Percentiles rank a stretch among this genome's conserved stretches.
Evolutionary conservation across 1,140 invertebrate species (phyloP).

Genomic region (Globodera rostochiensis): DNA sequence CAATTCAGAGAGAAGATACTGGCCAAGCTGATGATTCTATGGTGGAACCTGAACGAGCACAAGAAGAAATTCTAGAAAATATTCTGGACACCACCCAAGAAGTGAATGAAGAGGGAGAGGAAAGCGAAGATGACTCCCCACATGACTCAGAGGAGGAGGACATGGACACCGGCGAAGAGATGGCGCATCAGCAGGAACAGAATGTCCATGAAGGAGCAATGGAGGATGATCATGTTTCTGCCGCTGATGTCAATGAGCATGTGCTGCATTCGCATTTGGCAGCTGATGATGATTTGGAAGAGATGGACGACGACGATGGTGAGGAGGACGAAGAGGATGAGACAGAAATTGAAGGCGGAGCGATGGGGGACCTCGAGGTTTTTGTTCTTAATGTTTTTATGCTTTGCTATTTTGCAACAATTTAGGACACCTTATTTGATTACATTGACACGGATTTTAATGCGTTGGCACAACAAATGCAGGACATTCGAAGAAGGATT

Average conservation of each 20-base stretch:
- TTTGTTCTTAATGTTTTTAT: too few species aligned
- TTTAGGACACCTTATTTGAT: conserved; percentile 43
- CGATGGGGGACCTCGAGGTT: not conserved
- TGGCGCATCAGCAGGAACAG: conserved; percentile 27
- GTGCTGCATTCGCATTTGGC: conserved; percentile 16
- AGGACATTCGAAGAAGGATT: conserved; percentile 20
- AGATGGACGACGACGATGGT: conserved; percentile 41
- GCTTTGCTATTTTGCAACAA: not conserved
- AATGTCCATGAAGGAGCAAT: conserved; percentile 37
- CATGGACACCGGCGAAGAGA: conserved; percentile 36
- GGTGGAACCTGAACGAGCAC: not conserved
- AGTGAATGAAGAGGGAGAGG: conserved; percentile 43
- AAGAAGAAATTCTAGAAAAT: not conserved
- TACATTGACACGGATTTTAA: conserved; percentile 38
- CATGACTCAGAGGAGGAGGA: conserved; percentile 49
- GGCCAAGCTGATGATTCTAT: conserved; percentile 1
- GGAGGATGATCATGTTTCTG: conserved; percentile 28
- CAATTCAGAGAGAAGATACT: not conserved
- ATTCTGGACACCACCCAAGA: conserved; percentile 16
- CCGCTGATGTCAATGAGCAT: conserved; percentile 24
- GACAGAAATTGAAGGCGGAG: not conserved
- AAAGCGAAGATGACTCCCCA: conserved; percentile 19
- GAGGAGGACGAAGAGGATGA: conserved; percentile 41
- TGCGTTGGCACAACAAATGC: conserved; percentile 38
- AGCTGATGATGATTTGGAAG: conserved; percentile 36